Conservation (phyloP, 1,140 invertebrate species). For the Drosophila simulans region DNA sequence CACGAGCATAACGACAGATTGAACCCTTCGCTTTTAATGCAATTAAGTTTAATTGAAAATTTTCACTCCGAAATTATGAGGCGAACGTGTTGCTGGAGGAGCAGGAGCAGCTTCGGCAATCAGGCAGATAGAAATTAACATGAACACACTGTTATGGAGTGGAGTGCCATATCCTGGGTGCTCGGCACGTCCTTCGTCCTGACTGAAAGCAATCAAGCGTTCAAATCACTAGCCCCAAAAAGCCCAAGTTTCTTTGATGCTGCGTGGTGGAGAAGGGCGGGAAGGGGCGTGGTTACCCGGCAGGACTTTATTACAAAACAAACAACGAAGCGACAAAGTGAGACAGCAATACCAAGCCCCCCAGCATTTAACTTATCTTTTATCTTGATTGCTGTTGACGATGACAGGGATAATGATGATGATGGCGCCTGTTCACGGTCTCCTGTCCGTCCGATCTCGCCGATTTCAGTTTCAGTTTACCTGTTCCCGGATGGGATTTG, state of each 20-base stretch:
- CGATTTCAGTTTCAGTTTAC: conserved; percentile 64
- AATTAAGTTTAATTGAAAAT: conserved; percentile 84
- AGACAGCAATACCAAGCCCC: conserved; percentile 24
- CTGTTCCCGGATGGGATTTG: conserved; percentile 51
- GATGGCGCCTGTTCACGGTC: conserved; percentile 51
- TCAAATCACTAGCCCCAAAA: conserved; percentile 80
- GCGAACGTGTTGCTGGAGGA: conserved; percentile 60
- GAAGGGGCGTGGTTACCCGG: conserved; percentile 21
- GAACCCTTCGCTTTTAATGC: conserved; percentile 83
- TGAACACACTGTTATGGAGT: conserved; percentile 55
- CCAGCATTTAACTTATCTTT: conserved; percentile 81
- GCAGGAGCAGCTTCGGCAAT: conserved; percentile 52
- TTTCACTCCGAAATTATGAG: conserved; percentile 82
- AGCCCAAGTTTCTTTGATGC: conserved; percentile 78
- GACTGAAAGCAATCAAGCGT: conserved; percentile 79
- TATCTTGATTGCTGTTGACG: conserved; percentile 83
- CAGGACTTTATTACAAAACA: conserved; percentile 80
- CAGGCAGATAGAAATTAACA: conserved; percentile 80
- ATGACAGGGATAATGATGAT: conserved; percentile 83
- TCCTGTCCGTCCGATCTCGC: conserved; percentile 15
- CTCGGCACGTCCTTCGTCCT: conserved; percentile 50
- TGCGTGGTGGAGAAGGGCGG: conserved; percentile 14
- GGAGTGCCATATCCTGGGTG: conserved; percentile 54
- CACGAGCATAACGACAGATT: conserved; percentile 76
- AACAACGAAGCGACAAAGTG: conserved; percentile 48